A percentile compares a stretch with the other conserved stretches of the same genome.
Evolutionary conservation across 1,140 invertebrate species (phyloP).

Genomic region (Drosophila tristis): DNA sequence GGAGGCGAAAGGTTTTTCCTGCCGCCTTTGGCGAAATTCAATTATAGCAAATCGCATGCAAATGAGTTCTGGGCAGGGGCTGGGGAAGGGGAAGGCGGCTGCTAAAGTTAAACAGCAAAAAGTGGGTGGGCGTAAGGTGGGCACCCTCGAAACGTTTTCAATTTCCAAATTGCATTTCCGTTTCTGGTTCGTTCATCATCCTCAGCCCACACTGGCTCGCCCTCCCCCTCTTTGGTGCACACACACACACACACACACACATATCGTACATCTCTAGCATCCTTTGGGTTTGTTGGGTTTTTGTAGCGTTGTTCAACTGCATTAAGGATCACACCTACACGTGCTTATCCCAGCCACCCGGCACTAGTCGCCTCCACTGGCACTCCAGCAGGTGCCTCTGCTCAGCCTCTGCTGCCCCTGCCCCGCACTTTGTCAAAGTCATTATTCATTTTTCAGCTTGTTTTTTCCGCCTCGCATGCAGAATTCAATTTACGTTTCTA

Average conservation of each 20-base stretch:
- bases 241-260: conserved; percentile 7
- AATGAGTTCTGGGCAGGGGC: conserved; percentile 47
- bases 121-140: conserved; percentile 2
- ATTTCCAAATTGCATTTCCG: conserved; percentile 73
- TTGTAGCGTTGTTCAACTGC: conserved; percentile 48
- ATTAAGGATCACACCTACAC: conserved; percentile 53
- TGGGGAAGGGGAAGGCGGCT: background rate
- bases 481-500: conserved; percentile 77
- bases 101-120: conserved; percentile 67
- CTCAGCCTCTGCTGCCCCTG: too few relatives aligned
- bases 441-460: conserved; percentile 72
- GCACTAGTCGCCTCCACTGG: background rate
- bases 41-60: conserved; percentile 77
- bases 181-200: background rate
- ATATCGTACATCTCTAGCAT: conserved; percentile 9
- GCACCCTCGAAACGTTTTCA: conserved; percentile 52
- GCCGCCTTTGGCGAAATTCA: conserved; percentile 64
- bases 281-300: conserved; percentile 32
- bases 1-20: conserved; percentile 23
- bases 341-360: background rate
- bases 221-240: conserved; percentile 10
- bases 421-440: conserved; percentile 17
- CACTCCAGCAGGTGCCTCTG: too few relatives aligned
- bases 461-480: conserved; percentile 64
- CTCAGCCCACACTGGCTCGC: background rate